Base-by-base conservation (phyloP, 2,113 vertebrate species). In the Apus apus region DNA sequence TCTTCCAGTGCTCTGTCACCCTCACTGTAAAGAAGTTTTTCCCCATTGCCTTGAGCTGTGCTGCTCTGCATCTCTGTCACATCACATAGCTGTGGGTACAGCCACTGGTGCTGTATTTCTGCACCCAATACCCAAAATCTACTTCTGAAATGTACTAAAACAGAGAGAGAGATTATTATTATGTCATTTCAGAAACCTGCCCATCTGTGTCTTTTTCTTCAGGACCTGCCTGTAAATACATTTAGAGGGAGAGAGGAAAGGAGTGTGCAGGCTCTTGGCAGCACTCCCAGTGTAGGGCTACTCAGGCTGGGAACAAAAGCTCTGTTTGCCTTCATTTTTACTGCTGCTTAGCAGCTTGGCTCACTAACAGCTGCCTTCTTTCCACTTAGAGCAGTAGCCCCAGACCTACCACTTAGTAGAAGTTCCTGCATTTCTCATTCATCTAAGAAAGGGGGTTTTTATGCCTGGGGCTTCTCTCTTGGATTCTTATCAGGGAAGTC, bases 241-340 rank as follows among this genome's bases (percentile, higher is more conserved):
- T 40, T 45, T 43, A n/a, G 81, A 89, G 50, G 50, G 57, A 88
- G 67, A 36, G 78, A 48, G 64, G 58, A 30, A 19, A 80, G 88
- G 67, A 95, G 53, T 2, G 0, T 30, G 71, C 79, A 43, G 85
- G 53, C 76, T 93, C 34, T 23, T 96, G 96, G 95, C 92, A 77
- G 71, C n/a, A 4, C n/a, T 90, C 92, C 92, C 68, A 15, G 76
- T 3, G 0, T 5, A 34, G 53, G 75, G 72, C 72, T 82, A 4
- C 85, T 85, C 54, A 6, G 82, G 32, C 78, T 83, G 50, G 75
- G 60, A 88, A 86, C 79, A 95, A 90, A 93, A 92, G 75, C 72
- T 90, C 82, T 88, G 84, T 46, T 94, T 94, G 67, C 73, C 65
- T 71, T 93, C 79, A 81, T 34, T 93, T 97, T 86, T 60, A 80